Percentiles rank a stretch among this genome's conserved stretches.
These are phyloP conservation scores for Emmelina monodactyla DNA, from an alignment of 2,888 invertebrate species.

Conservation along the genomic window DNA sequence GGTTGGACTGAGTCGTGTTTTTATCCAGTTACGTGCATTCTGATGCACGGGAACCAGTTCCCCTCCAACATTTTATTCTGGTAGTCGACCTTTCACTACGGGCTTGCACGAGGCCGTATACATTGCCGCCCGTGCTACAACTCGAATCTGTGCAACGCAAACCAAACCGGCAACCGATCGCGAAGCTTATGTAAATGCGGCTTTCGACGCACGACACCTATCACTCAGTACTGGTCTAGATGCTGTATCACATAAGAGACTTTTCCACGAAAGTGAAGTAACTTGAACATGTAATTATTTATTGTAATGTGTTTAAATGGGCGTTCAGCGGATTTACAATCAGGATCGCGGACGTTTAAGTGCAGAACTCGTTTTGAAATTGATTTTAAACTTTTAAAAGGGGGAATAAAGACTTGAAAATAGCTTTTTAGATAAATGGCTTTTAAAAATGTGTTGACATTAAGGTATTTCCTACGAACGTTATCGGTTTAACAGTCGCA, in stretches of 20 bases:
- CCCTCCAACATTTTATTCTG: conserved; percentile 44
- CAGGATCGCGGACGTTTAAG: too few relatives aligned
- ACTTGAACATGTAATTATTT: conserved; percentile 9
- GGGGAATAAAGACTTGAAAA: too few relatives aligned
- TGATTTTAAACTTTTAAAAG: too few relatives aligned
- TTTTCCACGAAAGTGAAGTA: conserved; percentile 33
- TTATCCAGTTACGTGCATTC: conserved; percentile 63
- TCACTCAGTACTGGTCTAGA: conserved; percentile 1
- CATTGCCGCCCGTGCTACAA: conserved; percentile 18
- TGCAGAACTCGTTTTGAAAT: too few relatives aligned
- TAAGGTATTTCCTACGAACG: too few relatives aligned
- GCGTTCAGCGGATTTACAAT: not conserved
- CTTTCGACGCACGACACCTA: conserved; percentile 3
- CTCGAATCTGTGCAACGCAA: not conserved
- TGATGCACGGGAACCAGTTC: conserved; percentile 60
- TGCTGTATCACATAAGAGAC: conserved; percentile 19
- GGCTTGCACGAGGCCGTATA: conserved; percentile 33
- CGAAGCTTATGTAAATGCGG: conserved; percentile 13
- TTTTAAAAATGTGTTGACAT: too few relatives aligned
- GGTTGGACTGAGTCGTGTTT: conserved; percentile 57
- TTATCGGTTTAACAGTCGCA: too few relatives aligned
- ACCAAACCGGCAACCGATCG: conserved; percentile 22
- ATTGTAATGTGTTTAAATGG: conserved; percentile 3
- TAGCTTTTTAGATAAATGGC: too few relatives aligned
- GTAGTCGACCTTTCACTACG: conserved; percentile 53